These are phyloP conservation scores for Larimichthys crocea DNA, from an alignment of 2,113 vertebrate species.

Conservation along the genomic window DNA sequence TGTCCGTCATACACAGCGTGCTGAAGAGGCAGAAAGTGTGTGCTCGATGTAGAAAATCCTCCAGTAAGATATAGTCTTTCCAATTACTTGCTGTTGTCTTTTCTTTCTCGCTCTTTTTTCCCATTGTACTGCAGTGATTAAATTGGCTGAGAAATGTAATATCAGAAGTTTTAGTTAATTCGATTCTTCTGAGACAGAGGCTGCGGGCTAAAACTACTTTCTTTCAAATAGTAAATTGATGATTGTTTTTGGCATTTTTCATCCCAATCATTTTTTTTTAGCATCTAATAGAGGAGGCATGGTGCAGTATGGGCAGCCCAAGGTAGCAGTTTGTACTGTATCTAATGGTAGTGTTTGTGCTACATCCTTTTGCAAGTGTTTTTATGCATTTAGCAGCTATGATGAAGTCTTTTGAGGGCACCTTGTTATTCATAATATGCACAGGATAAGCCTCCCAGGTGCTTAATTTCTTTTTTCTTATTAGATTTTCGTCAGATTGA, in stretches of 20 bases:
- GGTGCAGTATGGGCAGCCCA: constrained; percentile 34
- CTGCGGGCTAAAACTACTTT: constrained; percentile 69
- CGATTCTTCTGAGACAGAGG: constrained; percentile 68
- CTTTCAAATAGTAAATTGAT: constrained; percentile 77
- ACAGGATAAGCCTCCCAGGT: constrained; percentile 33
- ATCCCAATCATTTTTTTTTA: constrained; percentile 61
- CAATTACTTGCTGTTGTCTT: constrained; percentile 66
- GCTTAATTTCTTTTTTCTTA: constrained; percentile 43
- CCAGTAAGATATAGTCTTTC: constrained; percentile 56
- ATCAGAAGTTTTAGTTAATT: constrained; percentile 78
- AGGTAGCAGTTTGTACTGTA: constrained; percentile 41
- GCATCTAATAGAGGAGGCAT: constrained; percentile 55
- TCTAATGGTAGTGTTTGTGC: constrained; percentile 43
- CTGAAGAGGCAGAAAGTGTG: constrained; percentile 46
- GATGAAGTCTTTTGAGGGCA: constrained; percentile 31
- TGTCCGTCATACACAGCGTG: constrained; percentile 31
- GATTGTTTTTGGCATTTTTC: constrained; percentile 80
- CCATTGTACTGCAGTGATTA: constrained; percentile 64
- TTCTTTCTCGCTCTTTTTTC: constrained; percentile 51
- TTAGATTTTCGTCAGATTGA: constrained; percentile 42
- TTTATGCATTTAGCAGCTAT: constrained; percentile 45
- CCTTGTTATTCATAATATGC: constrained; percentile 53
- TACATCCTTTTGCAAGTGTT: constrained; percentile 18
- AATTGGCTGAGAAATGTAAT: constrained; percentile 79
- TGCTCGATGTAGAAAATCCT: constrained; percentile 44